Percentiles rank a stretch among this genome's conserved stretches.
These are phyloP conservation scores for Argyrosomus regius DNA, from an alignment of 2,797 vertebrate species.

Conservation along the genomic window DNA sequence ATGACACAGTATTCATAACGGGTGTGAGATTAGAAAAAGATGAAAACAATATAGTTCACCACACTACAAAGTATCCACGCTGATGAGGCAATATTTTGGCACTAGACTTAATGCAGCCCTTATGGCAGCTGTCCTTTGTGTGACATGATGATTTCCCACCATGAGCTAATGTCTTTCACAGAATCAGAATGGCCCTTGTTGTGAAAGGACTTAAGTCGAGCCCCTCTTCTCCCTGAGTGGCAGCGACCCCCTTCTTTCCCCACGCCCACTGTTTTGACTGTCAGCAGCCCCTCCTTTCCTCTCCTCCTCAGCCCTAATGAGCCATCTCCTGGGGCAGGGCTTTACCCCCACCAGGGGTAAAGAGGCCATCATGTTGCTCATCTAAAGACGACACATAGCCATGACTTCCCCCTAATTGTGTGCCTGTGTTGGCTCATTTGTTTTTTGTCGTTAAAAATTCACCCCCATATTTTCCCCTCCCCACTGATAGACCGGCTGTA, in stretches of 20 bases:
- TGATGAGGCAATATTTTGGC: slow-evolving; percentile 41
- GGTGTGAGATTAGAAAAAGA: slow-evolving; percentile 14
- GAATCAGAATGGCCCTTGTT: slow-evolving; percentile 61
- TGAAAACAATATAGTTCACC: not conserved
- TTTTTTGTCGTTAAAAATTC: slow-evolving; percentile 92
- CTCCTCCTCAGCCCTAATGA: slow-evolving; percentile 88
- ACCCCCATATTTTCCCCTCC: slow-evolving; percentile 83
- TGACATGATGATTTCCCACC: slow-evolving; percentile 63
- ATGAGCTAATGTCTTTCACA: slow-evolving; percentile 67
- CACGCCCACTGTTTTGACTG: slow-evolving; percentile 81
- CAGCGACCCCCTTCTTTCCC: slow-evolving; percentile 56
- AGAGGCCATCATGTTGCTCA: slow-evolving; percentile 95
- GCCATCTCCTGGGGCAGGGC: slow-evolving; percentile 89
- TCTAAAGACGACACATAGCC: slow-evolving; percentile 92
- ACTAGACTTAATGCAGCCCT: slow-evolving; percentile 51
- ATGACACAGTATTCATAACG: not conserved
- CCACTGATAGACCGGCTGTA: slow-evolving; percentile 83
- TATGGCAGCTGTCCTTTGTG: slow-evolving; percentile 67
- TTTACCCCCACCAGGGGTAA: slow-evolving; percentile 89
- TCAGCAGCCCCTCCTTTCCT: slow-evolving; percentile 77
- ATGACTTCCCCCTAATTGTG: slow-evolving; percentile 91
- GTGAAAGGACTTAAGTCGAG: slow-evolving; percentile 63
- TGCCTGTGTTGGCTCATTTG: slow-evolving; percentile 90
- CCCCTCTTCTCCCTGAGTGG: slow-evolving; percentile 67
- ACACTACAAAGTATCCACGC: not conserved